Conservation (phyloP, 2,888 invertebrate genomes). For the Endotricha flammealis region DNA sequence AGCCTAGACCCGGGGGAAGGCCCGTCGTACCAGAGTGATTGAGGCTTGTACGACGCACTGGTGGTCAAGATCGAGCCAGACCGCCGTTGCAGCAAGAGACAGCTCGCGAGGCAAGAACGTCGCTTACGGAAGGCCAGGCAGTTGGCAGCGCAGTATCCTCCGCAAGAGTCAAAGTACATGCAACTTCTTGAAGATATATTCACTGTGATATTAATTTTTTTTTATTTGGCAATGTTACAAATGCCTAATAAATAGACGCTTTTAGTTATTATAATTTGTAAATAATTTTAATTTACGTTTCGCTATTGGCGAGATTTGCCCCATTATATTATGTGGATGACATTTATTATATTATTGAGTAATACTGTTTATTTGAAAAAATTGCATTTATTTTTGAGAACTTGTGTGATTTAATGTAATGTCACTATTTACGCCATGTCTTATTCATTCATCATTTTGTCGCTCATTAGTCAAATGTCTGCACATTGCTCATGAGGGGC, state of each 20-base stretch:
- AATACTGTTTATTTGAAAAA: too few relatives aligned
- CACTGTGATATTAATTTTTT: slow-evolving; percentile 71
- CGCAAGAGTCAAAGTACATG: slow-evolving; percentile 16
- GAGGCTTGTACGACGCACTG: slow-evolving; percentile 21
- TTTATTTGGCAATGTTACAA: slow-evolving; percentile 48
- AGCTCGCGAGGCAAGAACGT: too few relatives aligned
- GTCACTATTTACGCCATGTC: too few relatives aligned
- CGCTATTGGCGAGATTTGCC: slow-evolving; percentile 23
- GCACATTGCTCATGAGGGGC: too few relatives aligned
- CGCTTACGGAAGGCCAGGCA: too few relatives aligned
- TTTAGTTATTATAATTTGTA: slow-evolving; percentile 45
- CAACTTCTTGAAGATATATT: slow-evolving; percentile 50
- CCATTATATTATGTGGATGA: slow-evolving; percentile 16
- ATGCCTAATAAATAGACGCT: slow-evolving; percentile 38
- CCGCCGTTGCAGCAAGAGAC: background rate
- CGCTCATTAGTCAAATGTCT: too few relatives aligned
- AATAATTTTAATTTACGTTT: slow-evolving; percentile 39
- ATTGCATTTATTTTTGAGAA: too few relatives aligned
- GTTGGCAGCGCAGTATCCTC: background rate
- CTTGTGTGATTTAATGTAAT: too few relatives aligned
- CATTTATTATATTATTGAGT: background rate
- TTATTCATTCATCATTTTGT: too few relatives aligned
- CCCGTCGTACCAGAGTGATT: slow-evolving; percentile 50
- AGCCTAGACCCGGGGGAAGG: slow-evolving; percentile 55
- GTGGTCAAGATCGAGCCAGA: slow-evolving; percentile 2